These are phyloP conservation scores for Drosophila prostipennis DNA, from an alignment of 2,888 invertebrate species.

Conservation along the genomic window DNA sequence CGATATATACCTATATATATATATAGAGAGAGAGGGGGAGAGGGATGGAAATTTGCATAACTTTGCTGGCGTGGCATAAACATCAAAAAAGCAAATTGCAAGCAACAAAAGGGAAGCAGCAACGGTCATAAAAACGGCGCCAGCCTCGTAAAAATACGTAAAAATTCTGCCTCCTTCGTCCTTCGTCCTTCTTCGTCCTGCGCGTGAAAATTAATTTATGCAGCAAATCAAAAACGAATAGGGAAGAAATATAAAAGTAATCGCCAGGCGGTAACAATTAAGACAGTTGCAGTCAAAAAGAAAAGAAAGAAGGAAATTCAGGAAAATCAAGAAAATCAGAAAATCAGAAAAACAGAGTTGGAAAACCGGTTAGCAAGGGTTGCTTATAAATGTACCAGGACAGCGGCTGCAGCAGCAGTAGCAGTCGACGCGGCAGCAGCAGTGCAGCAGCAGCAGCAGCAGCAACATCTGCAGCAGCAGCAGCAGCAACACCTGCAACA, in stretches of 20 bases:
- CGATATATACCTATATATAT: constrained; percentile 2
- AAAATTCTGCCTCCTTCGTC: background rate
- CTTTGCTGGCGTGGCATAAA: constrained; percentile 56
- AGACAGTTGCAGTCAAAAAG: constrained; percentile 3
- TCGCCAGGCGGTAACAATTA: constrained; percentile 37
- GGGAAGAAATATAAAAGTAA: constrained; percentile 14
- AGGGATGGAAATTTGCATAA: constrained; percentile 53
- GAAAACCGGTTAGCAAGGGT: constrained; percentile 47
- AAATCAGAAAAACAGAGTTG: constrained; percentile 21
- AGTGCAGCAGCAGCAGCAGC: constrained; percentile 47
- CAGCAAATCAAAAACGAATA: constrained; percentile 41
- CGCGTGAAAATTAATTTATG: constrained; percentile 46
- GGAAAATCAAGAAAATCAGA: background rate
- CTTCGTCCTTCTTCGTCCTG: too few relatives aligned
- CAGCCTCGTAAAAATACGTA: constrained; percentile 47
- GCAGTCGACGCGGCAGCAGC: constrained; percentile 73
- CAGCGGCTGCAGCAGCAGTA: constrained; percentile 83
- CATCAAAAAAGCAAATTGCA: constrained; percentile 61
- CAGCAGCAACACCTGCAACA: constrained; percentile 30
- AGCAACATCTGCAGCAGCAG: constrained; percentile 15
- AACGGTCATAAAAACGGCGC: constrained; percentile 57
- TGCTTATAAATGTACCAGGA: constrained; percentile 82
- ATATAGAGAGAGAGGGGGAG: too few relatives aligned
- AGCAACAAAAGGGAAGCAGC: constrained; percentile 46
- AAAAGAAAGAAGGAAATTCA: constrained; percentile 1